phyloP scores from a whole-genome alignment of 2,888 invertebrate species.

The Ochropleura leucogaster region DNA sequence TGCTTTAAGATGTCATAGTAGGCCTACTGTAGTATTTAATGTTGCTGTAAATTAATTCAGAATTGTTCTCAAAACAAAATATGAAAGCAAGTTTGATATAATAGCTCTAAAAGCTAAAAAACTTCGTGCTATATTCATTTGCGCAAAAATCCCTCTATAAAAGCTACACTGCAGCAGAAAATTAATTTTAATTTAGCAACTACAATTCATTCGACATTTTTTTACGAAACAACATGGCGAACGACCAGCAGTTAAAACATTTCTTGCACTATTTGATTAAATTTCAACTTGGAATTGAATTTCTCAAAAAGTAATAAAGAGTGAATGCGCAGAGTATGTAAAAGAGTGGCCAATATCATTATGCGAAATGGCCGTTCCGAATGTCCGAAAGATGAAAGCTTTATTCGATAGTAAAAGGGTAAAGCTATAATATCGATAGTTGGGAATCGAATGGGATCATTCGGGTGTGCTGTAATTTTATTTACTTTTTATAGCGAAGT shows the following conservation, averaged over 20 bases:
- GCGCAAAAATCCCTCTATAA: not conserved
- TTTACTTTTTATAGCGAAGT: constrained; percentile 40
- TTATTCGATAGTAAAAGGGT: constrained; percentile 86
- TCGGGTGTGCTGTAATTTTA: constrained; percentile 67
- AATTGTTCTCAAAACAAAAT: not conserved
- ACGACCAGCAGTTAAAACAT: constrained; percentile 26
- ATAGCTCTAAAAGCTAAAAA: not conserved
- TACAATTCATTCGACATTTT: constrained; percentile 29
- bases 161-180: constrained; percentile 1
- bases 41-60: constrained; percentile 12
- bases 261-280: constrained; percentile 44
- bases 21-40: too few species aligned
- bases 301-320: constrained; percentile 55
- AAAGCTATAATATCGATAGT: constrained; percentile 80
- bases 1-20: too few species aligned
- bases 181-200: constrained; percentile 38
- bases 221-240: constrained; percentile 23
- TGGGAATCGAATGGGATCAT: constrained; percentile 77
- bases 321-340: constrained; percentile 60
- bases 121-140: not conserved
- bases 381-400: constrained; percentile 81
- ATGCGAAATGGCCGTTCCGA: constrained; percentile 78
- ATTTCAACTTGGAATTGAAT: constrained; percentile 50
- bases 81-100: not conserved
- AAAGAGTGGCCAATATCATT: constrained; percentile 78